Evolutionary conservation across 2,113 vertebrate species (phyloP), one percentile per base, ranked within the genome.

Genomic region (Pelobates fuscus): DNA sequence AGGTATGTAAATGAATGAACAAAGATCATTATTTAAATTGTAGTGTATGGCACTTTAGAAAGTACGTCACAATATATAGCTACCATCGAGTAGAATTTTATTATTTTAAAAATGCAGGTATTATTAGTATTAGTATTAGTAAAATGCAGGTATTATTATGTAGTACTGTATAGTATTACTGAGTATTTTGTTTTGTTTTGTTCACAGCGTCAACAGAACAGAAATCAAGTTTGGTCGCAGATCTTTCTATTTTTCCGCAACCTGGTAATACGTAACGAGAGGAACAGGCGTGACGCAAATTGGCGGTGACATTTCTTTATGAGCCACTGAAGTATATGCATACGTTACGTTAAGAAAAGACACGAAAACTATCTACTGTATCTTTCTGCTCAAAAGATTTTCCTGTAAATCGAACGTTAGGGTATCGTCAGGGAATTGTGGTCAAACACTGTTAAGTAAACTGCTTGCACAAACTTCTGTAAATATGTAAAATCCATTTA

Each of bases 401-500:
- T 83, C 83, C 20, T 23, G 18, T 37, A 57, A 79, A 81, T 81
- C 80, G 79, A 73, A 14, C 67, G 80, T 88, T 79, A 76, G 80
- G 82, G 81, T 79, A 84, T 76, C 8, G 0, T 86, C 82, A 70
- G 83, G 87, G 78, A 88, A 79, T 81, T 83, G 82, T 89, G 86
- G 89, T 93, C 90, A 89, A 90, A 92, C 91, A 91, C 91, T 93
- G 91, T 88, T 37, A 80, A 87, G 84, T 80, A 80, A 79, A 79
- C 85, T 80, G 80, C 57, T 55, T 81, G 78, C 59, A 49, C 44
- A 49, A 18, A 49, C 15, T 11, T 49, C 44, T 49, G 44, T 18
- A 18, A 2, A 49, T 17, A 49, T 3, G 2, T 49, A 49, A 49
- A 14, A 49, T 49, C 44, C 10, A 49, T 49, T 49, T 49, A 17